Conservation (phyloP, 2,113 vertebrate genomes). For the Lasiurus borealis region DNA sequence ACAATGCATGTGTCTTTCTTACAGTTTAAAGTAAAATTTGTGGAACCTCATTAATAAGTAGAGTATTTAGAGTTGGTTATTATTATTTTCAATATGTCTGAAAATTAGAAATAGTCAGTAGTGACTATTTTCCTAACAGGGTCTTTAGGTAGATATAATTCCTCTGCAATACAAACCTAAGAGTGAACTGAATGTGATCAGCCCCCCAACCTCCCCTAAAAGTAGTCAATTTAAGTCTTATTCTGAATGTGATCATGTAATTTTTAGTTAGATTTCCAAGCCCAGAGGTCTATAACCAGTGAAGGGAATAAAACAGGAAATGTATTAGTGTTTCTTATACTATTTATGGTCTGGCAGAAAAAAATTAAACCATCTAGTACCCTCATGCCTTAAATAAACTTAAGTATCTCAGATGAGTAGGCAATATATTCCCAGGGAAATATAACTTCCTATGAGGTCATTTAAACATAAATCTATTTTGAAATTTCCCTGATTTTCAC, state of each 20-base stretch:
- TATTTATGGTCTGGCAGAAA: background rate
- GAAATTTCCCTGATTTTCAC: conserved; percentile 37
- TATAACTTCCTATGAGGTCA: background rate
- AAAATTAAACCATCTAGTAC: background rate
- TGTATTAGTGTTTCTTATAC: background rate
- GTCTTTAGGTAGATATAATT: background rate
- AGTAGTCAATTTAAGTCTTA: background rate
- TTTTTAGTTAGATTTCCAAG: conserved; percentile 20
- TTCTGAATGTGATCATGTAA: background rate
- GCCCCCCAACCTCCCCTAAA: background rate
- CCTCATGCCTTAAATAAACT: background rate
- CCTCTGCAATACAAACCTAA: background rate
- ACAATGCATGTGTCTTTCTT: background rate
- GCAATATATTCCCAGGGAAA: background rate
- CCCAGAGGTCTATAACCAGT: background rate
- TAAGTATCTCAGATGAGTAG: background rate
- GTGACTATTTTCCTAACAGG: background rate
- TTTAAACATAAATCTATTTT: conserved; percentile 33
- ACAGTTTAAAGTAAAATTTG: conserved; percentile 30
- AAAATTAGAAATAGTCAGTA: conserved; percentile 45
- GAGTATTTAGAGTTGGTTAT: background rate
- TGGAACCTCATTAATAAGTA: background rate
- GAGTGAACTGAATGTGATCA: background rate
- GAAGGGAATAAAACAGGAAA: background rate
- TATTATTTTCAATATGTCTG: conserved; percentile 12